phyloP scores from a whole-genome alignment of 2,797 vertebrate genomes.

The Chrysocyon brachyurus region DNA sequence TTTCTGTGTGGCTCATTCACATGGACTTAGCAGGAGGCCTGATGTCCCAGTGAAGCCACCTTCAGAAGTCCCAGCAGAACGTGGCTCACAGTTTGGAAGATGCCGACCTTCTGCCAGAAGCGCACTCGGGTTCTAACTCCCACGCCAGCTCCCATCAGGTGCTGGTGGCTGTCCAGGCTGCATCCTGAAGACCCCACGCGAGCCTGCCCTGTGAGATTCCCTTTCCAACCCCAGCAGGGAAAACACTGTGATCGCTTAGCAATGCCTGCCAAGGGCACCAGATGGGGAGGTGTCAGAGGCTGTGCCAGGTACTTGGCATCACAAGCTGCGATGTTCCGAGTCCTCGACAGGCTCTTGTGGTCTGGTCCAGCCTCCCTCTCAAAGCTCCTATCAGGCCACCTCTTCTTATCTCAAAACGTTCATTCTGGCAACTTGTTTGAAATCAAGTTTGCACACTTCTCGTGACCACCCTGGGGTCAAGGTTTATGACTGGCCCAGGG shows the following conservation, averaged over 20 bases:
- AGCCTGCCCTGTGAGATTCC: accelerated
- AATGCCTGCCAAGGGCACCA: not conserved
- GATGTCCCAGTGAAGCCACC: not conserved
- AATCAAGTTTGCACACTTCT: not conserved
- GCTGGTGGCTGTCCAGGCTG: accelerated
- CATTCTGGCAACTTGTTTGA: not conserved
- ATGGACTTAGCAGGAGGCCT: not conserved
- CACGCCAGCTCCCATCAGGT: accelerated
- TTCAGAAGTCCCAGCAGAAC: not conserved
- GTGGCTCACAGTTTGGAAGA: too few species aligned
- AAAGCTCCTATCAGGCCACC: not conserved
- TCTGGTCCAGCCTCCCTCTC: not conserved
- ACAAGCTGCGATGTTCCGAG: accelerated
- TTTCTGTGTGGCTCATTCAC: not conserved
- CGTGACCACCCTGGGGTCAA: not conserved
- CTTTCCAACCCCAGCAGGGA: too few species aligned
- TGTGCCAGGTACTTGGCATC: not conserved
- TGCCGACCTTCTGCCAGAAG: too few species aligned
- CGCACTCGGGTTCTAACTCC: accelerated
- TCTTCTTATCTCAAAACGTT: not conserved
- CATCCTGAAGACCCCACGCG: not conserved
- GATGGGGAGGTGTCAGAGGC: not conserved
- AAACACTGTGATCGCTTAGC: not conserved
- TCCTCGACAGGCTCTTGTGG: not conserved
- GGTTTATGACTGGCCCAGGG: not conserved